Base-by-base conservation (phyloP, 2,797 vertebrate species). In the Eupleurogrammus muticus region DNA sequence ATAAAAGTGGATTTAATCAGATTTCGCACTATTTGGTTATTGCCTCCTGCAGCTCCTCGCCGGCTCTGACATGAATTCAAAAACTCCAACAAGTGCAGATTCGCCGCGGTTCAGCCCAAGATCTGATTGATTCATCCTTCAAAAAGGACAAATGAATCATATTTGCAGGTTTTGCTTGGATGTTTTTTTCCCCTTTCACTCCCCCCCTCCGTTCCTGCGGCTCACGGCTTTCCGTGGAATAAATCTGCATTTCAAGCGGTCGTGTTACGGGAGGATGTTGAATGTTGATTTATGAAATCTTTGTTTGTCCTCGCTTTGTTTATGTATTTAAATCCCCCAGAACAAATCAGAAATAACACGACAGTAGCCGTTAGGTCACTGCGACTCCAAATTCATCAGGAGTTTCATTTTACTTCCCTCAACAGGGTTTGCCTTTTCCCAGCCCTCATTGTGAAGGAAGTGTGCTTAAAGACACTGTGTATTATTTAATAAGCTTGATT, bases 1-100 rank as follows among this genome's bases (percentile, higher is more conserved):
- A 66, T 57, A 53, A 64, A 79, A 58, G 5, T 21, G 36, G 50
- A 38, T 21, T 47, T 14, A 70, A 38, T 38, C 12, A 28, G 21
- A 40, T 51, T 44, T 34, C 54, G 20, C 2, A 1, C 47, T 9
- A 47, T 9, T 9, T 28, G 32, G 10, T 49, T 16, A 19, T 40
- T 14, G 49, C 24, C 51, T 75, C 34, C 32, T 35, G 35, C 40
- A 49, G 49, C 16, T 67, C 53, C 61, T 57, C 8, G 54, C 34
- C 28, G 51, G 57, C 34, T 49, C 16, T 46, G 20, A 19, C 52
- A 35, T 24, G 21, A 60, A 48, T 57, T 28, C 47, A 6, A 74
- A n/a, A 62, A 19, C 13, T 32, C 28, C 5, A 38, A 17, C 35
- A 47, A 9, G 9, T 48, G 23, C 47, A 38, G 9, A 65, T 48